Evolutionary conservation across 2,888 invertebrate genomes (phyloP), one percentile per base, ranked within the genome.

Genomic region (Caenorhabditis sp.): DNA sequence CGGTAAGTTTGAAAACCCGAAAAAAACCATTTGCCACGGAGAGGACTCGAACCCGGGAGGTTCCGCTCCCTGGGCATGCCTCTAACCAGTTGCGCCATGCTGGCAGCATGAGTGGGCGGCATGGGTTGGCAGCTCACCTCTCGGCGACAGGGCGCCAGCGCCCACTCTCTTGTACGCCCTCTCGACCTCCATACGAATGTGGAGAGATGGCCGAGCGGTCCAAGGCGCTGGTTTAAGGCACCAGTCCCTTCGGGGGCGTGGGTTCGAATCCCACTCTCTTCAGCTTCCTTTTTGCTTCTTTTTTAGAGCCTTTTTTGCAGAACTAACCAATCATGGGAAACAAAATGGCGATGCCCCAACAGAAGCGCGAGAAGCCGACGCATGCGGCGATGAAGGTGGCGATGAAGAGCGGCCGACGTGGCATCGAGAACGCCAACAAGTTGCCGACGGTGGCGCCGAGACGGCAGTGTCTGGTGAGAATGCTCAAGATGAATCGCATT

Each of bases 201-300:
- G 79, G 79, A 80, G 87, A 88, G 88, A 88, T 95, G 95, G 95
- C 95, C 95, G 95, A 95, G 95, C 95, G 95, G 95, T 95, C 95
- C 95, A 95, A 95, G 95, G 95, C 95, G 95, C 95, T 95, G 95
- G 95, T 95, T 95, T 95, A 95, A 95, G 95, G 95, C 95, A 87
- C 89, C 88, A 95, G 95, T 95, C 95, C 95, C 95, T 94, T 95
- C 95, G 95, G 63, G 10, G 24, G 22, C 28, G 8, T 26, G 47
- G n/a, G 44, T 24, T 47, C 38, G 28, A 26, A 47, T 22, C 26
- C 59, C 31, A 61, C 41, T 19, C 61, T 63, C 41, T 24, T 24
- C 41, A 63, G 31, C 24, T 63, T 14, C 7, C 19, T 47, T 47
- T 56, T 14, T 16, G 24, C 24, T 56, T 38, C 12, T 10, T 5